phyloP scores from a whole-genome alignment of 2,888 invertebrate genomes.

The Dexiosoma caninum region DNA sequence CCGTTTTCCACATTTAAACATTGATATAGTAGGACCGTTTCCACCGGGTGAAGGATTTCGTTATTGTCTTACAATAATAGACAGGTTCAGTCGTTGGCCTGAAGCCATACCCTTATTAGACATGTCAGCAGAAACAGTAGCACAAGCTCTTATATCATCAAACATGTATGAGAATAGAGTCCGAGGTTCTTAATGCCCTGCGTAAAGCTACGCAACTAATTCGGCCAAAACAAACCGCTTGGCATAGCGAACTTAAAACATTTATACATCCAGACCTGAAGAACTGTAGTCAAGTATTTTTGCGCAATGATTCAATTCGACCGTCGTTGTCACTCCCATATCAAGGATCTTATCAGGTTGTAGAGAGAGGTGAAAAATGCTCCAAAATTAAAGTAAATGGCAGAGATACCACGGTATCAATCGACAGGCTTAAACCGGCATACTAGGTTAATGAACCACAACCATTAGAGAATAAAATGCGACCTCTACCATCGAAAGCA shows the following conservation, averaged over 20 bases:
- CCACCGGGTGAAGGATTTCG: constrained; percentile 8
- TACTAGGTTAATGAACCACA: not conserved
- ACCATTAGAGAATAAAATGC: not conserved
- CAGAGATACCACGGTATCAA: not conserved
- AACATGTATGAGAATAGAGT: no score
- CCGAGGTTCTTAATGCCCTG: no score
- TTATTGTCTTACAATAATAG: constrained; percentile 44
- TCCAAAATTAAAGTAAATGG: not conserved
- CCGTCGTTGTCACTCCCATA: no score
- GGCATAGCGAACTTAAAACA: no score
- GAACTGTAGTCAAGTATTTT: no score
- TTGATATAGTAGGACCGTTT: constrained; percentile 18
- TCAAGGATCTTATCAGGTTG: not conserved
- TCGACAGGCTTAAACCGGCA: constrained; percentile 16
- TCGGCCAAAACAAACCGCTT: no score
- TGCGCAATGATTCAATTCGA: no score
- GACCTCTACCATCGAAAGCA: no score
- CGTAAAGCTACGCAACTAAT: no score
- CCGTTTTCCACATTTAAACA: constrained; percentile 37
- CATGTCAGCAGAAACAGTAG: constrained; percentile 18
- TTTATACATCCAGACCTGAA: no score
- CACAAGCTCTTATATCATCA: no score
- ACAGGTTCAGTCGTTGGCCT: constrained; percentile 46
- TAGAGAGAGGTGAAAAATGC: not conserved
- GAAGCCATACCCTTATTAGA: no score